Evolutionary conservation across 2,113 vertebrate species (phyloP).

Genomic region (Cranoglanis bouderius): DNA sequence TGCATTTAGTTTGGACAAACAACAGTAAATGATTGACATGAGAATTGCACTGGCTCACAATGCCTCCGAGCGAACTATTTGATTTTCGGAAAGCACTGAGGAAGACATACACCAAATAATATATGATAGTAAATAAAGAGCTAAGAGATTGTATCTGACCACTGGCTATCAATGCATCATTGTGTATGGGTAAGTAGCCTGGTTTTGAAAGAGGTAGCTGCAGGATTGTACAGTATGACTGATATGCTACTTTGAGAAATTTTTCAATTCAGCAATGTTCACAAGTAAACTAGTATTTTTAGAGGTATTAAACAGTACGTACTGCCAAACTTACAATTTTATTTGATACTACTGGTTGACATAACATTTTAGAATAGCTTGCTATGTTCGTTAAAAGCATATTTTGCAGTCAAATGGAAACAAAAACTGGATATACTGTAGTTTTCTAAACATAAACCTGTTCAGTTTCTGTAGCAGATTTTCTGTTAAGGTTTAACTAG

Average conservation of each 20-base stretch:
- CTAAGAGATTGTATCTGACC: slow-evolving; percentile 3
- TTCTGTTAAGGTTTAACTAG: not conserved
- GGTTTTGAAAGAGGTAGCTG: not conserved
- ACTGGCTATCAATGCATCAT: not conserved
- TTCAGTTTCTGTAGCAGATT: not conserved
- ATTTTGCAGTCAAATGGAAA: not conserved
- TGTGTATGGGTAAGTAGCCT: not conserved
- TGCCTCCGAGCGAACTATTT: slow-evolving; percentile 20
- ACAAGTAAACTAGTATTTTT: not conserved
- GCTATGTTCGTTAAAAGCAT: not conserved
- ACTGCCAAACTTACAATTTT: not conserved
- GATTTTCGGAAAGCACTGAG: slow-evolving; percentile 19
- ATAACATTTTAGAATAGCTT: not conserved
- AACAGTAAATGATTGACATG: slow-evolving; percentile 50
- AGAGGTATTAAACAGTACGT: too few species aligned
- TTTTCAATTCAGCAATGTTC: not conserved
- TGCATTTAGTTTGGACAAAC: slow-evolving; percentile 39
- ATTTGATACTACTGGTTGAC: not conserved
- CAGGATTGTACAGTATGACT: not conserved
- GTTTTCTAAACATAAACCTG: not conserved
- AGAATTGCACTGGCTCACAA: slow-evolving; percentile 41
- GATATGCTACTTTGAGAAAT: not conserved
- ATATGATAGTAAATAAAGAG: slow-evolving; percentile 32
- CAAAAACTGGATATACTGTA: not conserved
- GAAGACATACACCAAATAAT: slow-evolving; percentile 24